Conservation (phyloP, 2,113 vertebrate genomes). For the Ammospiza caudacuta region DNA sequence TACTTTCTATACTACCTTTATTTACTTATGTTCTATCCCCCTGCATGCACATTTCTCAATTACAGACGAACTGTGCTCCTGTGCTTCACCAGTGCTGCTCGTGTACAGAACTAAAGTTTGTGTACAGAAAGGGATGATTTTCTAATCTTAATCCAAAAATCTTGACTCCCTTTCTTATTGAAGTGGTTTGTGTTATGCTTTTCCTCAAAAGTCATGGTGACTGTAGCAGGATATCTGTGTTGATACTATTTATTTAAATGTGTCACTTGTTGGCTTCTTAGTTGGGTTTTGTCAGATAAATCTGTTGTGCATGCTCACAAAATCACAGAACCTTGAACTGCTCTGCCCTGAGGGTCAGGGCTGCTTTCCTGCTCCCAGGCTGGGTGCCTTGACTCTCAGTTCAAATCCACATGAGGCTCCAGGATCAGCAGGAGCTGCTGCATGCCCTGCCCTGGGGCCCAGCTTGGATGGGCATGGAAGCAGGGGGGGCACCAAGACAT, state of each 20-base stretch:
- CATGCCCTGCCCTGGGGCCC: background rate
- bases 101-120: background rate
- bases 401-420: background rate
- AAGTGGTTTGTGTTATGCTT: background rate
- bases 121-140: background rate
- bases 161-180: background rate
- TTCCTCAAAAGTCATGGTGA: background rate
- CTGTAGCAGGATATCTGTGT: background rate
- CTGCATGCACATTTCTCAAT: background rate
- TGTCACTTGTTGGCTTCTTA: background rate
- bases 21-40: too few relatives aligned
- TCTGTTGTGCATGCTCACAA: rapidly evolving
- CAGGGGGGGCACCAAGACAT: background rate
- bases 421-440: background rate
- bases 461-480: background rate
- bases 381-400: background rate
- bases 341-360: background rate
- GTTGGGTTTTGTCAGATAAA: background rate
- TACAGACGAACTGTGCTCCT: background rate
- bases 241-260: background rate
- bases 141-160: background rate
- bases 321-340: background rate
- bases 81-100: background rate
- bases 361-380: background rate
- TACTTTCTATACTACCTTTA: too few relatives aligned